Percentiles rank a stretch among this genome's conserved stretches.
phyloP scores from a whole-genome alignment of 2,888 invertebrate genomes.

The Brachycybe producta region DNA sequence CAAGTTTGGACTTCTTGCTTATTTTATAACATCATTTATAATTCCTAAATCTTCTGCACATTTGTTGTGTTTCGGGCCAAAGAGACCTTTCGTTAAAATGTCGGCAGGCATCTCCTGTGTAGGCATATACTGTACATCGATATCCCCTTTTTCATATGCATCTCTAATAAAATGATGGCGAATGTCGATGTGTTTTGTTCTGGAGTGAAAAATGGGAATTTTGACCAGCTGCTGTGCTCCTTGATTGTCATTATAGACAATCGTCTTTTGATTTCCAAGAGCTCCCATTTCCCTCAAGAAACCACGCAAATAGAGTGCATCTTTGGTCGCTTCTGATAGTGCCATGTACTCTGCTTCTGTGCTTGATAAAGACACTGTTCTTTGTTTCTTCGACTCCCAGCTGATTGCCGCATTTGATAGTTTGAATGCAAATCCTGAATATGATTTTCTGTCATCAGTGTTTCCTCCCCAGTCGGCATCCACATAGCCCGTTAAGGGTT shows the following conservation, averaged over 20 bases:
- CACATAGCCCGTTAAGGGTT: not conserved
- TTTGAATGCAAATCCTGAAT: too few species aligned
- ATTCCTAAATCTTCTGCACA: not conserved
- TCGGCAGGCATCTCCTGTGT: conserved; percentile 13
- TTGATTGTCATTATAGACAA: conserved; percentile 22
- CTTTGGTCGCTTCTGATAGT: not conserved
- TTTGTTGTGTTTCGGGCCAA: not conserved
- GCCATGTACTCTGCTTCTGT: conserved; percentile 12
- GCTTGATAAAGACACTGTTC: conserved; percentile 4
- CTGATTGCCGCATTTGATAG: too few species aligned
- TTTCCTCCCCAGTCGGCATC: conserved; percentile 13
- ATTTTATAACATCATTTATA: too few species aligned
- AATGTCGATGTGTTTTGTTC: conserved; percentile 23
- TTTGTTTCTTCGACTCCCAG: not conserved
- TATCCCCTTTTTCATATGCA: conserved; percentile 7
- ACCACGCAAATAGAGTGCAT: not conserved
- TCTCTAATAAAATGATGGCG: conserved; percentile 21
- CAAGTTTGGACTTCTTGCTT: too few species aligned
- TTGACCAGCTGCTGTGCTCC: conserved; percentile 19
- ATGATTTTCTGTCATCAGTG: conserved; percentile 1
- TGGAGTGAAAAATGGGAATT: conserved; percentile 20
- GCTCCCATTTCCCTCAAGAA: not conserved
- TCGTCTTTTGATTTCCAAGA: not conserved
- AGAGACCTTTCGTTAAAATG: conserved; percentile 11
- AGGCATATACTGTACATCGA: conserved; percentile 5